Evolutionary conservation across 2,113 vertebrate species (phyloP).

Genomic region (Phyllostomus hastatus): DNA sequence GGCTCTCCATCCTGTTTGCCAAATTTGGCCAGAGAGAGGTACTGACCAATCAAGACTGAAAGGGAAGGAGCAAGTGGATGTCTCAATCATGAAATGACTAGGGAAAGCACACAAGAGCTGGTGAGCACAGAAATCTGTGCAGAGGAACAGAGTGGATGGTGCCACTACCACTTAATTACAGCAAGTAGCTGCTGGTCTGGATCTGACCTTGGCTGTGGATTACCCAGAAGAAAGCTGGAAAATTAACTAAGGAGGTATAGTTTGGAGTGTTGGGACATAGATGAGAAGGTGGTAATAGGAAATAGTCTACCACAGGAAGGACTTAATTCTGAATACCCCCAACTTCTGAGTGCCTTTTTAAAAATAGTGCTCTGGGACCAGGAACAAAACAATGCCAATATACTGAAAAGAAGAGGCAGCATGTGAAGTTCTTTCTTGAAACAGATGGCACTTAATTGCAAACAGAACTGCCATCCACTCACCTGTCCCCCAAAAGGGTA

Average conservation of each 20-base stretch:
- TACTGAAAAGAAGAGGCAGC: not conserved
- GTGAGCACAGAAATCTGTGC: rapidly evolving
- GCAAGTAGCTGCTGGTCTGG: not conserved
- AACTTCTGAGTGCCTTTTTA: not conserved
- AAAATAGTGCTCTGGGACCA: not conserved
- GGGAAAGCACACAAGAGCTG: not conserved
- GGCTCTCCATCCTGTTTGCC: not conserved
- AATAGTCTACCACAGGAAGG: not conserved
- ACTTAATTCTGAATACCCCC: not conserved
- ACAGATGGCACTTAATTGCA: not conserved
- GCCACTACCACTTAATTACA: not conserved
- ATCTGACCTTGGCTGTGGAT: not conserved
- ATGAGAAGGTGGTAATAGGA: rapidly evolving
- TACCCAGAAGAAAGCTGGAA: not conserved
- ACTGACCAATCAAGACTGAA: not conserved
- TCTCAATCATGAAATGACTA: not conserved
- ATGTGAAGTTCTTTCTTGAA: not conserved
- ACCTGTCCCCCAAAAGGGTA: not conserved
- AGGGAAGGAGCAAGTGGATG: not conserved
- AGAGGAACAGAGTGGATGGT: not conserved
- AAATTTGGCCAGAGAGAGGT: not conserved
- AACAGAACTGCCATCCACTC: not conserved
- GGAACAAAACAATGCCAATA: not conserved
- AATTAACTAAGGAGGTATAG: not conserved
- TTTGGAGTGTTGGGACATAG: not conserved